Percentiles rank a stretch among this genome's conserved stretches.
phyloP scores from a whole-genome alignment of 2,797 vertebrate species.

The Alca torda region DNA sequence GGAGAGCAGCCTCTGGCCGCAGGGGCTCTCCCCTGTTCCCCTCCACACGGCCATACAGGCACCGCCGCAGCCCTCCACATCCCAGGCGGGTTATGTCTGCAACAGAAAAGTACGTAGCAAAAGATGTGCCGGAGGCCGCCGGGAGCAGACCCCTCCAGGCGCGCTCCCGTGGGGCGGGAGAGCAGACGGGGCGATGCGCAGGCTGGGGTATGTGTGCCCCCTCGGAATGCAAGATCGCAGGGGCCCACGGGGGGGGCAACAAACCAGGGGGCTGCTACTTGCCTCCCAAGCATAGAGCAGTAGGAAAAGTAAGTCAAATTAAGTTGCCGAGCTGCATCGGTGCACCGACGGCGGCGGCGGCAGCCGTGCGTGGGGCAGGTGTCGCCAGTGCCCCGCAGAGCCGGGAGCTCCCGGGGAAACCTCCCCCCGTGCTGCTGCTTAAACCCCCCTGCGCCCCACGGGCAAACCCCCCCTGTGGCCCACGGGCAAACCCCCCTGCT shows the following conservation, averaged over 20 bases:
- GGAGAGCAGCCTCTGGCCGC: not conserved
- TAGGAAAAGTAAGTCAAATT: not conserved
- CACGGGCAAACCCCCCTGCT: no score
- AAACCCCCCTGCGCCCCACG: no score
- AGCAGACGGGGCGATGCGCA: accelerated
- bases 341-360: no score
- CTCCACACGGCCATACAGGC: not conserved
- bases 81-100: accelerated
- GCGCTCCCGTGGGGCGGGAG: not conserved
- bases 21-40: not conserved
- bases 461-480: no score
- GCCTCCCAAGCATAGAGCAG: not conserved
- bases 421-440: no score
- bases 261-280: not conserved
- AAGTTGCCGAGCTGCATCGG: no score
- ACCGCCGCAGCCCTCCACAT: not conserved
- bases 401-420: no score
- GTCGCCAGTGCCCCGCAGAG: no score
- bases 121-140: accelerated
- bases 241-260: accelerated
- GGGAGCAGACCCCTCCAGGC: not conserved
- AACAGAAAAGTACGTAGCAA: accelerated
- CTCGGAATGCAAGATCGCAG: not conserved
- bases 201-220: not conserved
- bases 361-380: no score